Evolutionary conservation across 2,797 vertebrate species (phyloP), one percentile per base, ranked within the genome.

Genomic region (Coregonus ussuriensis): DNA sequence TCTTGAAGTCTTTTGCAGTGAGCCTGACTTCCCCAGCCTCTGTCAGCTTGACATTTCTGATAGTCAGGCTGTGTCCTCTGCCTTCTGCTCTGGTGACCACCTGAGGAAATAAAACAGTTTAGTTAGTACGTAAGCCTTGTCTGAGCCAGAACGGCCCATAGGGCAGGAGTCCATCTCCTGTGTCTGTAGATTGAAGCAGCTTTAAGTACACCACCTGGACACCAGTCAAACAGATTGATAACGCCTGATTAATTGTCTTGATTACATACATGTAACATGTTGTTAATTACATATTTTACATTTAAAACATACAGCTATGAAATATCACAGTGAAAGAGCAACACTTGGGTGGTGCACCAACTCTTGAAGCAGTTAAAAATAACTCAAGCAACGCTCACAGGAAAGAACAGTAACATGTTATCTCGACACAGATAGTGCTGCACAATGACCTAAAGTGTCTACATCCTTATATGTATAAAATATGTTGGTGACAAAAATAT

Each of bases 21-120:
- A 99, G 91, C 85, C 95, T 96, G 73, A 99, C 95, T 81, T 97
- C 94, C 3, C 98, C 97, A 4, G 96, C 97, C 87, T 99, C 96
- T 11, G 94, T 89, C 89, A 97, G 89, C 83, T 95, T 95, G 59
- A 99, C 96, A 0, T 98, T 95, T 89, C 97, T 95, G 76, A 99
- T 59, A 41, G 95, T 96, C 85, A 99, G 92, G 14, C 95, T 90
- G 81, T 99, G 97, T 83, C 94, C 89, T 88, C 83, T 95, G 52
- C 97, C 98, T 72, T 96, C 96, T 80, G 95, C 93, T 74, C 96
- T 96, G 52, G 94, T 92, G 79, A 98, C 95, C 69, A 99, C 94
- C 98, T 99, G 91, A 33, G 15, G 37, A 88, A 81, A 75, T 7
- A n/a, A 72, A 78, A 75, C 25, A 72, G 41, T 52, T 71, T 16